Base-by-base conservation (phyloP, 2,113 vertebrate genomes). In the Atrichornis clamosus region DNA sequence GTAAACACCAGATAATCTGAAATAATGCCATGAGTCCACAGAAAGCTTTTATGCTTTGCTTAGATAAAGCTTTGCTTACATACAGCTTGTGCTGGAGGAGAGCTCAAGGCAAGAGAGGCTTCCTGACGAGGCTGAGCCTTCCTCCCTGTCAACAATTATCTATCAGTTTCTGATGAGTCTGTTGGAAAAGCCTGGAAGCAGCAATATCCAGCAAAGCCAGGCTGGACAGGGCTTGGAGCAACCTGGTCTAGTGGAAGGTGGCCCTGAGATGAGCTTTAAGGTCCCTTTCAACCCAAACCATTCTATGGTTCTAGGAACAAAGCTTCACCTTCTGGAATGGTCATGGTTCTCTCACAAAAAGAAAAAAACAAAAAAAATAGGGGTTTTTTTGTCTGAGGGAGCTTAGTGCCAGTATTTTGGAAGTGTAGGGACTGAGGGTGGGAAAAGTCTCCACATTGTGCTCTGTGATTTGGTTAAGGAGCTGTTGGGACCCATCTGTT, bases 1-100 rank as follows among this genome's bases (percentile, higher is more conserved):
- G 90, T 75, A 91, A 87, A 91, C 70, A 72, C 23, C 62, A 63
- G 90, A 33, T 91, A 87, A 87, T 94, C 92, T 82, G 82, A 84
- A 94, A 64, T 87, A 72, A 87, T 70, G 89, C 89, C 5, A 0
- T 17, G 49, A 90, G 53, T 52, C 74, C 78, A 75, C 87, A 68
- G 74, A 89, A 79, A 79, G 84, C 84, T 68, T 84, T 89, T 75
- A 24, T 60, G 84, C 84, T 94, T 95, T 67, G 70, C 89, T 91
- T 35, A 64, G 69, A 42, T 68, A 81, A 89, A 93, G 69, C 73
- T 93, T 81, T 93, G 73, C 91, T 96, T 82, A 39, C 56, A 27
- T 2, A 50, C 30, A 35, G 47, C 73, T 79, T 56, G 49, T 30
- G 60, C 91, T 69, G 69, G 63, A 91, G 52, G 73, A 70, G 39